These are phyloP conservation scores for Oscheius onirici DNA, from an alignment of 2,888 invertebrate genomes.

Conservation along the genomic window DNA sequence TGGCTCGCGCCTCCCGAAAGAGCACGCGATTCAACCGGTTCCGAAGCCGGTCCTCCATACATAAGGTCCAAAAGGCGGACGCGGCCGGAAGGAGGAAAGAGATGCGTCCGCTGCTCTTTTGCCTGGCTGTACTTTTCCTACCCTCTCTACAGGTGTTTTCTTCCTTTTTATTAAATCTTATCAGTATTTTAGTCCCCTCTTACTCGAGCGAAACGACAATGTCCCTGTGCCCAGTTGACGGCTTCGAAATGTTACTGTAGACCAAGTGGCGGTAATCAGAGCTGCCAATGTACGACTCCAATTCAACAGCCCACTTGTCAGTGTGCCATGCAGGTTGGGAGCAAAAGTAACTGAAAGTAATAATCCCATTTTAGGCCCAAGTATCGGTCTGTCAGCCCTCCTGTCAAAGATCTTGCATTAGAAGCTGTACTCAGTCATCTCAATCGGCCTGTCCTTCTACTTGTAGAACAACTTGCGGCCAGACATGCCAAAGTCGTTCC, in stretches of 20 bases:
- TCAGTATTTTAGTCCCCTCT: conserved; percentile 34
- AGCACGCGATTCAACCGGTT: conserved; percentile 26
- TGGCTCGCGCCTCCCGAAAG: not conserved
- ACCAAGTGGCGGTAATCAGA: conserved; percentile 41
- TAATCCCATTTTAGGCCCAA: conserved; percentile 32
- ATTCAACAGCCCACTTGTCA: conserved; percentile 30
- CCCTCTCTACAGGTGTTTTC: conserved; percentile 17
- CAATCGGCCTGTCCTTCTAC: conserved; percentile 41
- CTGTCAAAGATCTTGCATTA: conserved; percentile 47
- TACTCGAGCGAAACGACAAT: conserved; percentile 46
- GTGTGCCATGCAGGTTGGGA: conserved; percentile 37
- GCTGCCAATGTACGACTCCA: conserved; percentile 46
- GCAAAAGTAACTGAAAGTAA: not conserved
- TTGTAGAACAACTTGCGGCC: conserved; percentile 47
- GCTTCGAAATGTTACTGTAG: conserved; percentile 48
- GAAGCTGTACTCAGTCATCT: conserved; percentile 39
- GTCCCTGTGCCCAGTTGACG: conserved; percentile 50
- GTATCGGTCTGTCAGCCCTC: conserved; percentile 46
- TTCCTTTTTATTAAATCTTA: not conserved
- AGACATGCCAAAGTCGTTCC: conserved; percentile 36
- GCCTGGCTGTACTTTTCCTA: not conserved
- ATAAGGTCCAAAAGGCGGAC: conserved; percentile 24
- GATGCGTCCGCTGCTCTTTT: conserved; percentile 25
- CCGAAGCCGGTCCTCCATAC: conserved; percentile 18
- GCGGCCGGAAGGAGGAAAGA: not conserved